Percentiles rank a stretch among this genome's conserved stretches.
Evolutionary conservation across 92 coral and sea anemone species (phyloP).

Genomic region (Zoanthus gigantus): DNA sequence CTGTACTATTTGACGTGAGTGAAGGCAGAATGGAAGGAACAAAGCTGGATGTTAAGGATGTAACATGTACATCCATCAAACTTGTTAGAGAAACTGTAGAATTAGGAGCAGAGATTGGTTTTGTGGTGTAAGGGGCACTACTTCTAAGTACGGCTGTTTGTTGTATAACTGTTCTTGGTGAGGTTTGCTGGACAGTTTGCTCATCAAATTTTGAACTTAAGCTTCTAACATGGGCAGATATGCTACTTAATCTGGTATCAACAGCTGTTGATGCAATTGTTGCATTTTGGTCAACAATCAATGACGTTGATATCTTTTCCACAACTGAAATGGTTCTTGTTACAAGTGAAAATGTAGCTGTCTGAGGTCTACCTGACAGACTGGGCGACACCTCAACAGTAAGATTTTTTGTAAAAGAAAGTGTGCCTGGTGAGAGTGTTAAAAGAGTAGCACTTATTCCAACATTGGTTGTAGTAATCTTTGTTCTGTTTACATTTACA

Average conservation of each 20-base stretch:
- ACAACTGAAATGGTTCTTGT: conserved; percentile 28
- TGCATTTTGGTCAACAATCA: not conserved
- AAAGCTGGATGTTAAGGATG: not conserved
- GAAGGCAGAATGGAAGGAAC: not conserved
- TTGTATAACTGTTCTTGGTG: not conserved
- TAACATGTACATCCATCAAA: not conserved
- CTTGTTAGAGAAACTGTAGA: not conserved
- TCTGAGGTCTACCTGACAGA: not conserved
- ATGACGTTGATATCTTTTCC: not conserved
- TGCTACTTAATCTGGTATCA: not conserved
- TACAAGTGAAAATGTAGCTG: conserved; percentile 20
- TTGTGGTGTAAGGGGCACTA: not conserved
- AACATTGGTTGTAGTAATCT: not conserved
- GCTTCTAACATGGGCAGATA: no score
- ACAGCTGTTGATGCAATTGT: not conserved
- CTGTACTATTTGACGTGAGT: not conserved
- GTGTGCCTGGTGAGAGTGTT: conserved; percentile 12
- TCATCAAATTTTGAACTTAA: not conserved
- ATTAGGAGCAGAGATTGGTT: not conserved
- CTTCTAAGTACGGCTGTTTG: not conserved
- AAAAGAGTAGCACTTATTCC: not conserved
- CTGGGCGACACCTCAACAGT: conserved; percentile 16
- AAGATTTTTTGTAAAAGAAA: not conserved
- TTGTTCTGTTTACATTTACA: not conserved
- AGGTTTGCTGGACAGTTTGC: not conserved